These are phyloP conservation scores for Anagrus nilaparvatae DNA, from an alignment of 1,140 invertebrate genomes.

Conservation along the genomic window DNA sequence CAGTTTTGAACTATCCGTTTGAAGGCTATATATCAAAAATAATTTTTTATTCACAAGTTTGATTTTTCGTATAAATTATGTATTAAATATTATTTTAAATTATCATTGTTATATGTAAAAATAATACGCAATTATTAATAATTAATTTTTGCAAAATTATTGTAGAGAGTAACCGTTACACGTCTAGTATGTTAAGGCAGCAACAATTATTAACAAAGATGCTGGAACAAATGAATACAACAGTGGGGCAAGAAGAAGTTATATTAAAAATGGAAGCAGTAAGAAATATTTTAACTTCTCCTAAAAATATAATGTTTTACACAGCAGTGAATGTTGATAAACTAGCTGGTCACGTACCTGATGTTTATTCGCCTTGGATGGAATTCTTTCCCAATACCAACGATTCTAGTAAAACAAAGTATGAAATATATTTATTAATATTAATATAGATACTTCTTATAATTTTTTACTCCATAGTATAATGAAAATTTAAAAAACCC, in stretches of 20 bases:
- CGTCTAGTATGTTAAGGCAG: conserved; percentile 61
- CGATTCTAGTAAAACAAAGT: conserved; percentile 32
- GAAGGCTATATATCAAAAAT: too few species aligned
- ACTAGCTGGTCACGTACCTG: conserved; percentile 38
- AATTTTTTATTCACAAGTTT: too few species aligned
- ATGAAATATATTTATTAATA: conserved; percentile 19
- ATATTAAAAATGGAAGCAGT: conserved; percentile 52
- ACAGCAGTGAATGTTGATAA: conserved; percentile 60
- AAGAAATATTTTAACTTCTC: conserved; percentile 47
- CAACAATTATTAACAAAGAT: conserved; percentile 64
- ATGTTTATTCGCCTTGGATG: conserved; percentile 47
- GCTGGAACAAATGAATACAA: conserved; percentile 47
- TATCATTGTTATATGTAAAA: conserved; percentile 4
- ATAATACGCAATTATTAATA: too few species aligned
- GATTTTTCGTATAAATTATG: not conserved
- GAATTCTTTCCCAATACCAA: conserved; percentile 35
- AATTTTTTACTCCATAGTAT: not conserved
- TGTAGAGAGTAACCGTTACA: conserved; percentile 62
- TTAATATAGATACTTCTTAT: too few species aligned
- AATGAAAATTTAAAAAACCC: not conserved
- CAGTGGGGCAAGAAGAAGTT: conserved; percentile 44
- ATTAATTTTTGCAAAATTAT: conserved; percentile 20
- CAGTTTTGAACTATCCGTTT: too few species aligned
- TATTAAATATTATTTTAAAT: not conserved
- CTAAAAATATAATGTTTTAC: conserved; percentile 55